Evolutionary conservation across 2,113 vertebrate species (phyloP).

Genomic region (Melanocharis versteri): DNA sequence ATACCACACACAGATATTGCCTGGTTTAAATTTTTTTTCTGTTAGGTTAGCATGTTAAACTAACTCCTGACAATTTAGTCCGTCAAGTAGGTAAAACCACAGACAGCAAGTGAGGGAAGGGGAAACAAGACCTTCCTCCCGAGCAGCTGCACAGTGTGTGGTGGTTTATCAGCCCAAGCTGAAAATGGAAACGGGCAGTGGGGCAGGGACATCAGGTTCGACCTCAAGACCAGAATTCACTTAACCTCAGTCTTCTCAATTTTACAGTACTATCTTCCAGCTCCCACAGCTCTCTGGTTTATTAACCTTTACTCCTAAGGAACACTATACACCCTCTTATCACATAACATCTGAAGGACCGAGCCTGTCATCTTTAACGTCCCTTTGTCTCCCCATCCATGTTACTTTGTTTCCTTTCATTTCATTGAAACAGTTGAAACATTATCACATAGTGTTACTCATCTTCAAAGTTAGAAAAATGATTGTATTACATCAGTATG

Average conservation of each 20-base stretch:
- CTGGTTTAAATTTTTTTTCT: neutral
- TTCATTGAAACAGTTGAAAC: neutral
- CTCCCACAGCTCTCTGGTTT: neutral
- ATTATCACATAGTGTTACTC: neutral
- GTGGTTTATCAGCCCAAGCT: neutral
- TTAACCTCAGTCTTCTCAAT: neutral
- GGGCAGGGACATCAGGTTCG: neutral
- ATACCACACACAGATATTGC: neutral
- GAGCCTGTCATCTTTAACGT: neutral
- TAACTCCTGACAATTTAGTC: neutral
- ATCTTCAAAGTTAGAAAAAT: neutral
- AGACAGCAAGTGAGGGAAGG: neutral
- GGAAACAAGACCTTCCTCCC: neutral
- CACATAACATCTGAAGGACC: neutral
- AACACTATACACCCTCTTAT: neutral
- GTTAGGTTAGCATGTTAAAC: neutral
- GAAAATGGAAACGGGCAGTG: neutral
- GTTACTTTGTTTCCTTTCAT: neutral
- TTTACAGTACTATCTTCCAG: neutral
- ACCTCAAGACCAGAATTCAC: neutral
- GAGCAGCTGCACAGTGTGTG: accelerated
- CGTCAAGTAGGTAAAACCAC: neutral
- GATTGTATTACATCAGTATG: neutral
- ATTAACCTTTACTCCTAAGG: neutral
- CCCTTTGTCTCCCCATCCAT: neutral